Evolutionary conservation across 2,888 invertebrate genomes (phyloP), one percentile per base, ranked within the genome.

Genomic region (Steinernema hermaphroditum): DNA sequence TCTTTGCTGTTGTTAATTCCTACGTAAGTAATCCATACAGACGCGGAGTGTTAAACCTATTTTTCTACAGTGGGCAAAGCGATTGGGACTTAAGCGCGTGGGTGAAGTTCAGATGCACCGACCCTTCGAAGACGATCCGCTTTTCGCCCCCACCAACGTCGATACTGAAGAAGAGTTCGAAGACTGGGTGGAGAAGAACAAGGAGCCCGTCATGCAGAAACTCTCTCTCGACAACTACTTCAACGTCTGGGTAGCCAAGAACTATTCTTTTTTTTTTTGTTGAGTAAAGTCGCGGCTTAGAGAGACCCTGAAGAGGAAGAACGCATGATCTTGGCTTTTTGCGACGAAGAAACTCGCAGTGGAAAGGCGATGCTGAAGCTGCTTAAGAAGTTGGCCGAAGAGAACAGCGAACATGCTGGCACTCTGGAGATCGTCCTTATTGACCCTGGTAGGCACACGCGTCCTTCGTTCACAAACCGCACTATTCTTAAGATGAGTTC

Each of bases 91-190:
- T 57, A 83, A 85, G 71, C 76, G 82, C 19, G 80, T 86, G 14
- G 85, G 85, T 46, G 86, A 86, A 69, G 86, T 86, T 34, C 83
- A 85, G 78, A 84, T 86, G 80, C 81, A 81, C 54, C 78, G 86
- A 69, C 86, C 86, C 29, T 86, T 86, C 76, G 86, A 86, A 71
- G 80, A 78, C 54, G 85, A 86, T 75, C 86, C 86, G 57, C 78
- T 86, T 71, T 84, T 83, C 70, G 86, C 86, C 2, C 86, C 86
- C 49, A 77, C 79, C 29, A 73, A 73, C 46, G 73, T 78, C 43
- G 82, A 83, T 69, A 84, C 82, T n/a, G 86, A 86, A 72, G 85
- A 86, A 43, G 86, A 86, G 69, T 86, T 87, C 70, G 86, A 86
- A 74, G 85, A 87, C 49, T 86, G 86, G 86, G 86, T 86, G 27